Percentiles rank a stretch among this genome's conserved stretches.
Conservation (phyloP, 2,113 vertebrate species). For the Limnothrissa miodon region DNA sequence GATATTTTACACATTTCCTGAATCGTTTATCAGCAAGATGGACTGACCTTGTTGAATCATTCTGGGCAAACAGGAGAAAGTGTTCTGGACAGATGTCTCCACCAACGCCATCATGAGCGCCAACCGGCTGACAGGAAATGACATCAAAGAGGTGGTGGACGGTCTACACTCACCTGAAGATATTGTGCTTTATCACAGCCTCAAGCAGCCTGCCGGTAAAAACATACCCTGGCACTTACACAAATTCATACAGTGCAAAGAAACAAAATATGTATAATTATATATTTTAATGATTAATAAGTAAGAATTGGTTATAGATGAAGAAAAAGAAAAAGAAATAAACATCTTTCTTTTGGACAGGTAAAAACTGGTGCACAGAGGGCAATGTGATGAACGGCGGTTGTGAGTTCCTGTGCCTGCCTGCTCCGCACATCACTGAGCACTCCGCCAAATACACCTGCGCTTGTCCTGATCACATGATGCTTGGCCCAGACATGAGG, state of each 20-base stretch:
- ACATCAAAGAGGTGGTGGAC: conserved; percentile 65
- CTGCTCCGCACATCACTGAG: conserved; percentile 72
- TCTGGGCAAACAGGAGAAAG: conserved; percentile 71
- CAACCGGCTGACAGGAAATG: conserved; percentile 76
- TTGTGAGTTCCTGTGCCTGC: conserved; percentile 86
- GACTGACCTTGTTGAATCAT: conserved; percentile 13
- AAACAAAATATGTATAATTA: too few species aligned
- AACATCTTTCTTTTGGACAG: conserved; percentile 56
- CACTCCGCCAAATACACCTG: conserved; percentile 85
- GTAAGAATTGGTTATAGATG: too few species aligned
- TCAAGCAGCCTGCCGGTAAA: conserved; percentile 78
- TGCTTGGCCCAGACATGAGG: conserved; percentile 70
- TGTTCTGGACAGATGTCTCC: conserved; percentile 82
- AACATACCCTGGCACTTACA: background rate
- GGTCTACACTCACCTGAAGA: conserved; percentile 75
- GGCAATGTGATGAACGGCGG: conserved; percentile 68
- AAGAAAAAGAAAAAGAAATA: too few species aligned
- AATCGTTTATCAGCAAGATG: too few species aligned
- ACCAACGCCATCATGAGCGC: conserved; percentile 78
- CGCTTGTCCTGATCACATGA: conserved; percentile 74
- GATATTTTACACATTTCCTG: background rate
- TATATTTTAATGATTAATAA: too few species aligned
- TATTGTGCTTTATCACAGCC: conserved; percentile 77
- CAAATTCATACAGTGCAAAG: background rate
- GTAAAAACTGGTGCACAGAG: conserved; percentile 77